phyloP scores from a whole-genome alignment of 2,797 vertebrate species.

The Antrozous pallidus region DNA sequence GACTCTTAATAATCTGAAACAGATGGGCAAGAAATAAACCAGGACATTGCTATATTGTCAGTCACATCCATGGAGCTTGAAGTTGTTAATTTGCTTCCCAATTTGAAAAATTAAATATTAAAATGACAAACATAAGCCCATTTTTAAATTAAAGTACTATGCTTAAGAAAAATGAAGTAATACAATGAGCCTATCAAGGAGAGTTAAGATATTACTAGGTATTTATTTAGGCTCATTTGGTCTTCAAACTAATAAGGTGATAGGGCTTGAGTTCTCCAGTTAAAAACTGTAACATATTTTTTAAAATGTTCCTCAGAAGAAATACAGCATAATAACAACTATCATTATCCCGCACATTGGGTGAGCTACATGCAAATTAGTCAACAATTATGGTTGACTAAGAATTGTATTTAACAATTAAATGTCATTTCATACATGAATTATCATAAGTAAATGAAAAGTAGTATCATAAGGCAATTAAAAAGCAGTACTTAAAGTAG shows the following conservation, averaged over 20 bases:
- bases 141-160: constrained; percentile 71
- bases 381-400: constrained; percentile 73
- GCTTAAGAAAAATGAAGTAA: constrained; percentile 49
- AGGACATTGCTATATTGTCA: constrained; percentile 74
- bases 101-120: constrained; percentile 70
- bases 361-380: constrained; percentile 72
- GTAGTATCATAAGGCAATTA: constrained; percentile 55
- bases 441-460: constrained; percentile 72
- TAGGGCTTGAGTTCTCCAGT: neutral
- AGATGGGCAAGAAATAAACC: constrained; percentile 77
- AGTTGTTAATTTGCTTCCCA: constrained; percentile 76
- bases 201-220: constrained; percentile 10
- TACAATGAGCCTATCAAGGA: neutral
- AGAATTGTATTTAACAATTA: constrained; percentile 75
- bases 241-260: neutral
- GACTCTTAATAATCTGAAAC: constrained; percentile 68
- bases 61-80: constrained; percentile 73
- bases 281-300: constrained; percentile 15
- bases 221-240: neutral
- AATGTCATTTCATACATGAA: constrained; percentile 77
- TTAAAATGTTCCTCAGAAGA: neutral
- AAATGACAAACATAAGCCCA: constrained; percentile 66
- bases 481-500: constrained; percentile 49
- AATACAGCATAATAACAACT: constrained; percentile 57
- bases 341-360: constrained; percentile 58